Evolutionary conservation across 1,140 invertebrate genomes (phyloP), one percentile per base, ranked within the genome.

Genomic region (Campoletis sonorensis): DNA sequence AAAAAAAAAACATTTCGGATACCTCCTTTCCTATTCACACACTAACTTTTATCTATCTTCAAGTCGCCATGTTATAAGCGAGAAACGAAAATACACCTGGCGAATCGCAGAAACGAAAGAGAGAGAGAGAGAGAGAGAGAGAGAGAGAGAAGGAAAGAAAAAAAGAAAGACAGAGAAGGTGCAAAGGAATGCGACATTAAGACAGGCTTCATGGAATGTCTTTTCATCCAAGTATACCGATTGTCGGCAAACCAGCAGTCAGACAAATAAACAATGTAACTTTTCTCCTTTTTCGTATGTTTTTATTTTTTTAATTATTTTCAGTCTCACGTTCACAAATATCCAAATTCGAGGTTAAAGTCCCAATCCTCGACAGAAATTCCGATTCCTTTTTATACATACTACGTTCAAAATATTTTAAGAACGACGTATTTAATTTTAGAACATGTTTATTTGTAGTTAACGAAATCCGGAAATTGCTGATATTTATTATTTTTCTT

Each of bases 11-110:
- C 73, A 30, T 76, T 51, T 27, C 21, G 40, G 54, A 54, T 76
- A 51, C 18, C 68, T 71, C 7, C 40, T 45, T 45, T n/a, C 68
- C 68, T 71, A 71, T 40, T 71, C 27, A 30, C 68, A n/a, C 30
- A 68, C 27, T 67, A 76, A 76, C 68, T 84, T 79, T 75, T 80
- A 81, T 49, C 73, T 79, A 68, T 23, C 68, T 71, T 45, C 68
- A 18, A 71, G 68, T 33, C 30, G 68, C 68, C 68, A 71, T 71
- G 68, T 71, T 71, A 71, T 37, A 71, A 84, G 79, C 68, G 73
- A 77, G 79, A 75, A 79, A 82, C 82, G 45, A 79, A 86, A 81
- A 85, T 85, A 83, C 76, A 84, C 79, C 67, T 78, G 70, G 79
- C 54, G n/a, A 45, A 45, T 45, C 40, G 40, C 40, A 45, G 13